Base-by-base conservation (phyloP, 1,140 invertebrate genomes). In the Ceratosolen solmsi region DNA sequence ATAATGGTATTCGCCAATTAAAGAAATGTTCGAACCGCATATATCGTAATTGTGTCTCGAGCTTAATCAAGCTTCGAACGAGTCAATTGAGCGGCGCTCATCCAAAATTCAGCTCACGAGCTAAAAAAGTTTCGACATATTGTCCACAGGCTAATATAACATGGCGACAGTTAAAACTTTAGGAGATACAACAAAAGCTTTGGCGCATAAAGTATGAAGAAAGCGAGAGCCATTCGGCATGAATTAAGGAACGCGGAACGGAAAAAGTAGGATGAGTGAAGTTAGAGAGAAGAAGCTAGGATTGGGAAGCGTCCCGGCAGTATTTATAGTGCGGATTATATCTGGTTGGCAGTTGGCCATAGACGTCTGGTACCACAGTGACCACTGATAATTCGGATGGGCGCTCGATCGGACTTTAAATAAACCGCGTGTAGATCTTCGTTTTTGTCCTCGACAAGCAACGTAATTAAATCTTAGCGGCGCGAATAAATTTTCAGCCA, bases 241-340 rank as follows among this genome's bases (percentile, higher is more conserved):
- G 33, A 25, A 79, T 76, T 41, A 60, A 72, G 75, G 75, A 82
- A 82, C 65, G 63, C 68, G 80, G 75, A 70, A 82, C 63, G 41
- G 20, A 77, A 79, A 74, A 63, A 73, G 22, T 68, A 20, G 58
- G 56, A 74, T 65, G 27, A 79, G 17, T 17, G 41, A 11, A n/a
- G 70, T 2, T 46, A 71, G 30, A 71, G 41, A 38, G 71, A 74
- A 13, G 22, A 51, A 79, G 38, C 56, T 49, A 74, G 70, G 20
- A 51, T 60, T 58, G 73, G 54, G 46, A 56, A 49, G 38, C 58
- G 36, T 58, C 22, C 58, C 33, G 25, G 20, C 0, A 46, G 70
- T 81, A 81, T 81, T 81, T 81, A 75, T 81, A 81, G 79, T 38
- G 1, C 5, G 60, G 27, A 71, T 81, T 72, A 51, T 46, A 25